Conservation (phyloP, 2,113 vertebrate genomes). For the Dipodomys spectabilis region DNA sequence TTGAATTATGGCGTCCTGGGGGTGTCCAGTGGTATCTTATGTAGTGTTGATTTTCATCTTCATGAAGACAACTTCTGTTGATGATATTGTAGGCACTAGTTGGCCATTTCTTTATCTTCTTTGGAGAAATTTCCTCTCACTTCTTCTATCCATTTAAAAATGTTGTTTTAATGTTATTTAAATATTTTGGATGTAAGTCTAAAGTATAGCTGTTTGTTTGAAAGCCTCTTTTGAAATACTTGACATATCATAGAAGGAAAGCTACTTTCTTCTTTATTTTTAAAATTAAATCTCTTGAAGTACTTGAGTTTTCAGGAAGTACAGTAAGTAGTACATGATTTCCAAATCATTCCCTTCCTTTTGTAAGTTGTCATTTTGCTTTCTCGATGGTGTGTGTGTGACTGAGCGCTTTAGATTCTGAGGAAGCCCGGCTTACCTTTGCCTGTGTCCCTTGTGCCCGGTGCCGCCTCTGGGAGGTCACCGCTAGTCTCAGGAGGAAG, state of each 20-base stretch:
- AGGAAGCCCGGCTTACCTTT: neutral
- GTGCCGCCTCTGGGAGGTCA: neutral
- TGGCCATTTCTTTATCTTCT: neutral
- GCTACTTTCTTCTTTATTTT: too few relatives aligned
- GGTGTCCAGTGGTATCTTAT: too few relatives aligned
- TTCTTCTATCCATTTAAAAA: neutral
- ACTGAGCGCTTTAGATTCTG: neutral
- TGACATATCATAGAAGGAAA: too few relatives aligned
- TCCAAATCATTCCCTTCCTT: neutral
- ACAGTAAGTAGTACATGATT: neutral
- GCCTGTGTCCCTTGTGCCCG: neutral
- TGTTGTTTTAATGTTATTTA: neutral
- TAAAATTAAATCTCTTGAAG: too few relatives aligned
- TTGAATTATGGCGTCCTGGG: rapidly evolving
- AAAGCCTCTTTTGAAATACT: too few relatives aligned
- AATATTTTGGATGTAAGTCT: neutral
- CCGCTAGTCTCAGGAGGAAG: neutral
- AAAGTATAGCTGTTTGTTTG: too few relatives aligned
- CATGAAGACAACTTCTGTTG: neutral
- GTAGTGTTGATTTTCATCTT: neutral
- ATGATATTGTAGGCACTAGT: too few relatives aligned
- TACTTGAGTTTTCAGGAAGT: too few relatives aligned
- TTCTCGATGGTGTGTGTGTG: neutral
- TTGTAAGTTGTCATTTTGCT: neutral
- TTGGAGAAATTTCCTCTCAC: neutral